These are phyloP conservation scores for Erannis defoliaria DNA, from an alignment of 2,888 invertebrate species.

Conservation along the genomic window DNA sequence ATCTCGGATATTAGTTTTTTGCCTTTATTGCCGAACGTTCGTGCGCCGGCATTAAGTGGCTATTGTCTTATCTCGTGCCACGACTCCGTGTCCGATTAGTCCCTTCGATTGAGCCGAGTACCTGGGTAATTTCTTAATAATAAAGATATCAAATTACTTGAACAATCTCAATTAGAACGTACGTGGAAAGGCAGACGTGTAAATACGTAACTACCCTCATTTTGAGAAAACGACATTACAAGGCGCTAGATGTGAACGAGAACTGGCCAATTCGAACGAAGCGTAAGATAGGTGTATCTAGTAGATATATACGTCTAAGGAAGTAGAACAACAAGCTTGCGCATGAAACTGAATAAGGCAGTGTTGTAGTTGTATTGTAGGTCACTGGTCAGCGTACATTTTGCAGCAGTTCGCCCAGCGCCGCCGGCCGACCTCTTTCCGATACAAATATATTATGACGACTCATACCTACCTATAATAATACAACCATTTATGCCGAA, in stretches of 20 bases:
- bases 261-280: background rate
- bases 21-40: conserved; percentile 60
- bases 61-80: conserved; percentile 70
- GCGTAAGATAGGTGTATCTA: conserved; percentile 1
- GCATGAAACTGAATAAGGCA: conserved; percentile 53
- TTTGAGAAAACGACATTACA: background rate
- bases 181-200: conserved; percentile 16
- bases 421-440: conserved; percentile 52
- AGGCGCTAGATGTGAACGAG: background rate
- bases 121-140: conserved; percentile 19
- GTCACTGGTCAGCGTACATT: conserved; percentile 56
- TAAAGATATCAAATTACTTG: conserved; percentile 13
- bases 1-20: conserved; percentile 70
- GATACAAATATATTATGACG: conserved; percentile 24
- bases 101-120: conserved; percentile 12
- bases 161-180: conserved; percentile 25
- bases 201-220: conserved; percentile 25
- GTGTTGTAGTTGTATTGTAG: too few relatives aligned
- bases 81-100: conserved; percentile 24
- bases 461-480: conserved; percentile 20
- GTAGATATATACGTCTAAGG: background rate
- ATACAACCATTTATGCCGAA: conserved; percentile 23
- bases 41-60: conserved; percentile 61
- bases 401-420: conserved; percentile 45
- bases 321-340: conserved; percentile 39